Base-by-base conservation (phyloP, 1,140 invertebrate genomes). In the Sesamia nonagrioides region DNA sequence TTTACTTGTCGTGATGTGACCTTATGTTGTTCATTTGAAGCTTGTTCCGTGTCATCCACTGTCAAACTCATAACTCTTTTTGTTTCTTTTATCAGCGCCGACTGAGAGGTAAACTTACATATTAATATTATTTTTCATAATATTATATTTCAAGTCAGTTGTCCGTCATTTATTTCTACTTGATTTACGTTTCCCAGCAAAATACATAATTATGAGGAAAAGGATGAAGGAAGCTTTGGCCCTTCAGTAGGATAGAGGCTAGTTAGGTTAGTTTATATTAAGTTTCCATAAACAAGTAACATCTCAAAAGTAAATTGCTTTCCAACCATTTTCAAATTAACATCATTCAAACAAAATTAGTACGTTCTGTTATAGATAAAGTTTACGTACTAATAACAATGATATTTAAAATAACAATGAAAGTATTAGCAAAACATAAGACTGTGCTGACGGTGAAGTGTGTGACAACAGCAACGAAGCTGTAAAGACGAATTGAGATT, bases 381-480 rank as follows among this genome's bases (percentile, higher is more conserved):
- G 9, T 40, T 6, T 40, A 6, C 9, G 37, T 37, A 37, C 3
- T 5, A 37, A 37, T 5, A 5, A 7, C 37, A 37, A 52, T 52
- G 6, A 0, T 21, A 18, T 21, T 9, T 1, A 21, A 21, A 11
- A 27, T 11, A 56, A 3, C 7, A 27, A 33, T 58, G 11, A 33
- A 18, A 5, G 9, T 27, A 13, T 27, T 58, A 58, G 8, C 13
- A 15, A 15, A 27, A 73, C 7, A 27, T n/a, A 45, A 2, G 8
- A 0, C 48, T 73, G 7, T 52, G n/a, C 35, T 82, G 58, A 72
- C 15, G 48, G n/a, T 58, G 45, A 50, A 79, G 66, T 73, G 27
- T 82, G 56, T 83, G 27, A 7, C 5, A 37, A 61, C 85, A 89
- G 86, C 88, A 80, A 88, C 96, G 98, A 97, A 50, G 4, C 45